phyloP scores from a whole-genome alignment of 2,113 vertebrate genomes.

The Nettapus auritus region DNA sequence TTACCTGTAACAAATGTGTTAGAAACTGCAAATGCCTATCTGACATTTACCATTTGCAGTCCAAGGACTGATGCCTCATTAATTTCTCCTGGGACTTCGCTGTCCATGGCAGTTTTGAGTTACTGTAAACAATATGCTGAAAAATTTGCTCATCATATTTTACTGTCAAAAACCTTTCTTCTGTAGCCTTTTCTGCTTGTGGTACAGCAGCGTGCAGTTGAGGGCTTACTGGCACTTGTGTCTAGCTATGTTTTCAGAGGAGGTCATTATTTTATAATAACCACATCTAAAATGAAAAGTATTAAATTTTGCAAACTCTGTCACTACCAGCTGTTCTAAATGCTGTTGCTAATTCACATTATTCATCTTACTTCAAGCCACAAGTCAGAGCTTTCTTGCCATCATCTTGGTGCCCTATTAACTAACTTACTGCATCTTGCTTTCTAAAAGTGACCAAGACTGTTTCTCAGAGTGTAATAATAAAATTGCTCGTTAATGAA shows the following conservation, averaged over 20 bases:
- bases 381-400: constrained; percentile 41
- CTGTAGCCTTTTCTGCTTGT: background rate
- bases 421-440: constrained; percentile 25
- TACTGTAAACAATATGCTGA: constrained; percentile 35
- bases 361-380: constrained; percentile 42
- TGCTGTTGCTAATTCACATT: constrained; percentile 58
- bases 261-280: constrained; percentile 59
- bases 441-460: constrained; percentile 39
- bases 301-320: constrained; percentile 37
- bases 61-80: background rate
- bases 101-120: background rate
- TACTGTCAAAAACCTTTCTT: constrained; percentile 10
- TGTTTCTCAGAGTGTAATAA: constrained; percentile 17
- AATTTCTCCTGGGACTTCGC: background rate
- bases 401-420: background rate
- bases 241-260: background rate
- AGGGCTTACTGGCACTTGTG: background rate
- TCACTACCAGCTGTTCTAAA: constrained; percentile 9
- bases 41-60: constrained; percentile 11
- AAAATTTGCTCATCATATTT: constrained; percentile 3
- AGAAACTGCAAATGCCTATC: background rate
- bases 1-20: constrained; percentile 1
- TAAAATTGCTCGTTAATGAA: constrained; percentile 44
- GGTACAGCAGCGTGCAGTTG: background rate
- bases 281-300: constrained; percentile 33